Base-by-base conservation (phyloP, 1,140 invertebrate genomes). In the Globodera ellingtonae region DNA sequence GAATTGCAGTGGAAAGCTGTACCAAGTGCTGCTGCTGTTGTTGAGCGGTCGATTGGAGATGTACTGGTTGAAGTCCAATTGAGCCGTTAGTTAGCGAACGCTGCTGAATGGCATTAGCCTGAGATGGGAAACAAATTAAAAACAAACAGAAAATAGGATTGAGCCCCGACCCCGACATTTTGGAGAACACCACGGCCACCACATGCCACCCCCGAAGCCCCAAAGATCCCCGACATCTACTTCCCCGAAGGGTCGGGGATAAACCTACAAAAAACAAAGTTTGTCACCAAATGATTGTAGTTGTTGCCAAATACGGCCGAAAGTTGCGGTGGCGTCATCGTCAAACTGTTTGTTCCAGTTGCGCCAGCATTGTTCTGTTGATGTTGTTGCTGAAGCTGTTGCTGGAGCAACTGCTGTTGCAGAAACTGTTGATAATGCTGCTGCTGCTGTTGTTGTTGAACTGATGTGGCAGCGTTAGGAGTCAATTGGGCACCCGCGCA, bases 1-100 rank as follows among this genome's bases (percentile, higher is more conserved):
- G 46, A 84, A 84, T 80, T n/a, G 83, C 81, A 35, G 62, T 48
- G 24, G 79, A 59, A 15, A 80, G 62, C 67, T 83, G 82, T 44
- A 82, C 83, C 21, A 83, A 48, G 8, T 78, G 77, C 8, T 52
- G 35, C 13, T 67, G 62, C 79, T 62, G 24, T 50, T 65, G 79
- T 62, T 78, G 78, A 13, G 47, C 72, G 5, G 6, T 7, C 0
- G 9, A 50, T 15, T 59, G 52, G 1, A 10, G 65, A 13, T 59
- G 72, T 15, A 70, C 67, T 70, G 67, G 9, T 35, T 47, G 67
- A 70, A 47, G 6, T 8, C 13, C 24, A 9, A 35, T n/a, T 21
- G 67, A 9, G 67, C 67, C 67, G 46, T 47, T 47, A 4, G 67
- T 18, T 21, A 70, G 18, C 46, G 67, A 6, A 6, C 67, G 67